Evolutionary conservation across 1,140 invertebrate genomes (phyloP).

Genomic region (Samia ricini): DNA sequence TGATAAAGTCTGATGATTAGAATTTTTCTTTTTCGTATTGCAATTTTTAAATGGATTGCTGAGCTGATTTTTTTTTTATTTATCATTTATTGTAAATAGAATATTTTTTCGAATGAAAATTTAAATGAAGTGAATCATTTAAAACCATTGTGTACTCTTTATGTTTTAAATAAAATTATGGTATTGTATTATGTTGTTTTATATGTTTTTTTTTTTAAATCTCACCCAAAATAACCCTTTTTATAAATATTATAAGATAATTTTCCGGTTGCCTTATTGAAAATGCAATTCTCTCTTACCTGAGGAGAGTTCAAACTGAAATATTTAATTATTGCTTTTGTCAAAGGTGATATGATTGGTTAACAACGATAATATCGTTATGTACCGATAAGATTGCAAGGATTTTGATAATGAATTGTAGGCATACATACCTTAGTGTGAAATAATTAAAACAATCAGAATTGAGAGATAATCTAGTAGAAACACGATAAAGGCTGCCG

Average conservation of each 20-base stretch:
- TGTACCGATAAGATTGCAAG: conserved; percentile 67
- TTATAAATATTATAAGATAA: not conserved
- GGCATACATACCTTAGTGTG: conserved; percentile 60
- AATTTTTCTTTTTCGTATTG: conserved; percentile 51
- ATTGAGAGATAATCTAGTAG: conserved; percentile 63
- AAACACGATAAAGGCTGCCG: conserved; percentile 56
- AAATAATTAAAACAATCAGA: conserved; percentile 75
- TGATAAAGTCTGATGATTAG: conserved; percentile 57
- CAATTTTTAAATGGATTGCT: conserved; percentile 69
- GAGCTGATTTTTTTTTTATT: conserved; percentile 65
- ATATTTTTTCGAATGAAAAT: conserved; percentile 66
- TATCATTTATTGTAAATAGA: conserved; percentile 73
- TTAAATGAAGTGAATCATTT: conserved; percentile 74
- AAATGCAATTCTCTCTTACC: too few species aligned
- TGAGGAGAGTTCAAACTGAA: not conserved
- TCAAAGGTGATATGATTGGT: conserved; percentile 52
- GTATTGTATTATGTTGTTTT: conserved; percentile 62
- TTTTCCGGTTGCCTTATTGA: too few species aligned
- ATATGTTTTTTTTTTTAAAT: conserved; percentile 24
- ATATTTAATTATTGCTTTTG: conserved; percentile 12
- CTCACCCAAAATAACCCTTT: not conserved
- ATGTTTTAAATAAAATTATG: conserved; percentile 76
- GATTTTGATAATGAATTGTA: conserved; percentile 60
- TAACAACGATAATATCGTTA: conserved; percentile 52
- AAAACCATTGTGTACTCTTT: conserved; percentile 76